Evolutionary conservation across 2,797 vertebrate genomes (phyloP).

Genomic region (Danio jaintianensis): DNA sequence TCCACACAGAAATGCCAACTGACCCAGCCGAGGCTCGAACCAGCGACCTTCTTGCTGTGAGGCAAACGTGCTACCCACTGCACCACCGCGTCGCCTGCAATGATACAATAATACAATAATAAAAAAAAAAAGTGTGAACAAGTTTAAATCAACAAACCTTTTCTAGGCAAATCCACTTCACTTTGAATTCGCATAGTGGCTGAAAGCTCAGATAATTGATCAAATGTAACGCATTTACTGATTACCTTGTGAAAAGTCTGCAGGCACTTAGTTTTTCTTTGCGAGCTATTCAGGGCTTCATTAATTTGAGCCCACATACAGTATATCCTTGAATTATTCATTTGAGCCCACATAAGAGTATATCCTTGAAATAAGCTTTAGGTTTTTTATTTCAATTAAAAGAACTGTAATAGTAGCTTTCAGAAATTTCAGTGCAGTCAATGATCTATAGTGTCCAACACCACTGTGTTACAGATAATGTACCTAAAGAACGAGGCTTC

Average conservation of each 20-base stretch:
- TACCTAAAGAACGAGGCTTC: background rate
- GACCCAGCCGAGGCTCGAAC: too few relatives aligned
- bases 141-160: background rate
- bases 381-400: slow-evolving; percentile 1
- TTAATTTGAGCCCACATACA: background rate
- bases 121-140: background rate
- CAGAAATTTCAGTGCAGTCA: background rate
- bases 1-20: too few relatives aligned
- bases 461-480: background rate
- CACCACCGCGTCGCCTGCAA: too few relatives aligned
- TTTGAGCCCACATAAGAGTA: too few relatives aligned
- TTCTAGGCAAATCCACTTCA: background rate
- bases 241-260: background rate
- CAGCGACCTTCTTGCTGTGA: too few relatives aligned
- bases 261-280: background rate
- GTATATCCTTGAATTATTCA: background rate
- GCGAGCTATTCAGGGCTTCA: background rate
- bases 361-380: background rate
- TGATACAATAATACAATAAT: background rate
- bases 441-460: background rate
- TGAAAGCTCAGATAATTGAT: background rate
- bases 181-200: background rate
- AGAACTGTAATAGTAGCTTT: background rate
- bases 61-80: too few relatives aligned
- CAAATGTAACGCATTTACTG: background rate